Base-by-base conservation (phyloP, 2,113 vertebrate species). In the Cheilinus undulatus region DNA sequence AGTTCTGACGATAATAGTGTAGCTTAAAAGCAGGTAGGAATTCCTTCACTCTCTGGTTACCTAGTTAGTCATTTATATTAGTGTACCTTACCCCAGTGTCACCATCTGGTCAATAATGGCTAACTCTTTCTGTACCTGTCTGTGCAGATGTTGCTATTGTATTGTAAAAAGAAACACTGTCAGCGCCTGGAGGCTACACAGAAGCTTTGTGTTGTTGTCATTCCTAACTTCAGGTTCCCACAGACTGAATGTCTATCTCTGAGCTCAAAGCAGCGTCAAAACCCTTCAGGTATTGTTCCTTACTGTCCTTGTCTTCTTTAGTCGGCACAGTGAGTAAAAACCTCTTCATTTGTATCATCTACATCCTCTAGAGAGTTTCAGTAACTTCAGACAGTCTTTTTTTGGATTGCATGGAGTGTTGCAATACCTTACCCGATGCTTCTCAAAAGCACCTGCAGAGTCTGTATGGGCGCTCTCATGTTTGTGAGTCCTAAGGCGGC, bases 351-450 rank as follows among this genome's bases (percentile, higher is more conserved):
- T 40, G 13, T 5, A 12, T 14, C 13, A 32, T 32, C 30, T 7
- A 34, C 9, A 24, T 19, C 27, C 27, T 7, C 15, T 36, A 0
- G n/a, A n/a, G n/a, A n/a, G n/a, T n/a, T n/a, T n/a, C n/a, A n/a
- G n/a, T n/a, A n/a, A n/a, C n/a, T 30, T 30, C 2, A 42, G 15
- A 11, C 32, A 34, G 20, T 22, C 0, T 34, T 34, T 3, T 28
- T 14, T 13, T 1, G 22, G 3, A 2, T 10, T 22, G 9, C 5
- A 12, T 45, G 26, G 27, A 40, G n/a, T 49, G 1, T 73, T 62
- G 5, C n/a, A 36, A 38, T 12, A 5, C 0, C 85, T 83, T 69
- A 91, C 88, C 87, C 82, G 71, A 28, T 43, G 68, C 57, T 68
- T 63, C 63, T 14, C 4, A 34, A 51, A 62, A 49, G 69, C 69